Evolutionary conservation across 2,797 vertebrate species (phyloP), one percentile per base, ranked within the genome.

Genomic region (Anas flavirostris): DNA sequence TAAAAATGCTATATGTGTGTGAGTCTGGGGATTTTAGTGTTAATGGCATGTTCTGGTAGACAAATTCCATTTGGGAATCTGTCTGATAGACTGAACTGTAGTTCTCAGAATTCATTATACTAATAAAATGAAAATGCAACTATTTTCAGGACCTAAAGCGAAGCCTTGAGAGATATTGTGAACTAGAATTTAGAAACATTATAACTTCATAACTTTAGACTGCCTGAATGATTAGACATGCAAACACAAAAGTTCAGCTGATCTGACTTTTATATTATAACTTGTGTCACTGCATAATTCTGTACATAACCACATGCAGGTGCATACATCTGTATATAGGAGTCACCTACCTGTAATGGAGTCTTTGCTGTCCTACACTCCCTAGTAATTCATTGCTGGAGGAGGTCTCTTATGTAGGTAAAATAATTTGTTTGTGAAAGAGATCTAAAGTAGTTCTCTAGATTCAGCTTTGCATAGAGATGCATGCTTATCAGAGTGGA

Each of bases 1-100:
- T 5, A 44, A 50, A 56, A 2, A 10, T 7, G 7, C 16, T 39
- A 4, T 33, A 15, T 50, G 21, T n/a, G 13, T 0, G 2, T 53
- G 19, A 35, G 39, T 43, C 2, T 64, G 28, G 11, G 43, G 39
- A 37, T 58, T 17, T 80, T 52, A 29, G 28, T 35, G 44, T 56
- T 39, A 19, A 2, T 75, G 44, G 26, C 23, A 55, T 56, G 12
- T 16, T 75, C 56, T 52, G 19, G 25, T 63, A 44, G 31, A 44
- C 23, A 76, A 85, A 63, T 73, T 67, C 9, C 18, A 5, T 52
- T 35, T 41, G 11, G 10, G 58, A 26, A 23, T 41, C 39, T 44
- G 10, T 25, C 37, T 52, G 29, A 60, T 10, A 23, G 52, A 39
- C 18, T 74, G 1, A 59, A 7, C 39, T 26, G 9, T 43, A 58